Conservation (phyloP, 2,113 vertebrate genomes). For the Electrona antarctica region DNA sequence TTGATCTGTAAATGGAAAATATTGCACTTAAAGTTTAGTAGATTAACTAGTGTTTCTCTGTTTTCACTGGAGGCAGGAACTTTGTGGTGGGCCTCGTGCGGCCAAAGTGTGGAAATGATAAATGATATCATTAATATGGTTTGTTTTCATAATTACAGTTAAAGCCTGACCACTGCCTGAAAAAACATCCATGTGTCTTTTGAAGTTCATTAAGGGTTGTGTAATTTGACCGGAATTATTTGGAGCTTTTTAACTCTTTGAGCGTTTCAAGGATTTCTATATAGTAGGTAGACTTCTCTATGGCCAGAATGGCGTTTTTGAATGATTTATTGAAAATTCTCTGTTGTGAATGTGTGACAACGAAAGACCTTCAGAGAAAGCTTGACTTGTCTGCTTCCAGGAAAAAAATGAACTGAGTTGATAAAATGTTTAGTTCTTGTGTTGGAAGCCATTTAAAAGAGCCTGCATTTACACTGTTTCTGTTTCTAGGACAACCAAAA, state of each 20-base stretch:
- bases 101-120: conserved; percentile 72
- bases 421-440: too few relatives aligned
- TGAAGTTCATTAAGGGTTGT: conserved; percentile 71
- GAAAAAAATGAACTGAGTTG: too few relatives aligned
- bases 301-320: too few relatives aligned
- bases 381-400: too few relatives aligned
- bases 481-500: too few relatives aligned
- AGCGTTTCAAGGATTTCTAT: too few relatives aligned
- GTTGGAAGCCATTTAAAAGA: too few relatives aligned
- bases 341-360: too few relatives aligned
- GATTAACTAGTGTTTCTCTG: conserved; percentile 44
- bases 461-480: too few relatives aligned
- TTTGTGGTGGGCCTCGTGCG: conserved; percentile 44
- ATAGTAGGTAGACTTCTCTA: too few relatives aligned
- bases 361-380: too few relatives aligned
- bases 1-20: conserved; percentile 52
- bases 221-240: conserved; percentile 72
- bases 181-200: conserved; percentile 73
- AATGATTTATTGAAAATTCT: too few relatives aligned
- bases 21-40: conserved; percentile 46
- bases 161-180: conserved; percentile 65
- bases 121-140: conserved; percentile 75
- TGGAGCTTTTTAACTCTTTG: conserved; percentile 55
- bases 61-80: conserved; percentile 51
- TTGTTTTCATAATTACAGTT: conserved; percentile 78